phyloP scores from a whole-genome alignment of 2,113 vertebrate species.

The Zingel zingel region DNA sequence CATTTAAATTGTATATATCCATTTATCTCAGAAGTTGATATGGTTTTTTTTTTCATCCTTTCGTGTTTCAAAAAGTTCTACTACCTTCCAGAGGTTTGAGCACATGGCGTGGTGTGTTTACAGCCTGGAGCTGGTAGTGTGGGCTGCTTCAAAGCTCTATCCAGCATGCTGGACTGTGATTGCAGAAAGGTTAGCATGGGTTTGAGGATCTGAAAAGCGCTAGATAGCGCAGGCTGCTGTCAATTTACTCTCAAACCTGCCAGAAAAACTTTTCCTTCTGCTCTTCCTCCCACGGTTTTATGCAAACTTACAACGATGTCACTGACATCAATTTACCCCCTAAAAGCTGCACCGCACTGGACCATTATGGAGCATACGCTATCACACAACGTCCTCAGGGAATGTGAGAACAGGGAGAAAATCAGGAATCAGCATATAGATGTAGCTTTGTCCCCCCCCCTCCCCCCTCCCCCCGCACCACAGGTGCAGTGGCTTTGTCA shows the following conservation, averaged over 20 bases:
- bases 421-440: conserved; percentile 73
- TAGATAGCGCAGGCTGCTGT: conserved; percentile 60
- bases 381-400: conserved; percentile 60
- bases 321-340: conserved; percentile 81
- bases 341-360: conserved; percentile 63
- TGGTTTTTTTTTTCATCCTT: background rate
- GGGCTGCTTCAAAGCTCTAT: conserved; percentile 54
- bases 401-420: conserved; percentile 51
- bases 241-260: conserved; percentile 59
- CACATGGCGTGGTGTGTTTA: conserved; percentile 19
- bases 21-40: conserved; percentile 24
- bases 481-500: conserved; percentile 47
- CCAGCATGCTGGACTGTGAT: conserved; percentile 48
- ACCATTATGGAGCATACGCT: conserved; percentile 61
- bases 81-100: conserved; percentile 33
- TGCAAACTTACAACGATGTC: conserved; percentile 74
- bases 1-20: background rate
- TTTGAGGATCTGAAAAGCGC: conserved; percentile 58
- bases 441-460: conserved; percentile 36
- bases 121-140: conserved; percentile 48
- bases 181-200: conserved; percentile 61
- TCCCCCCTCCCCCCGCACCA: background rate
- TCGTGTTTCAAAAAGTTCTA: conserved; percentile 3
- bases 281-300: conserved; percentile 72
- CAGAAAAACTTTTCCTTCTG: conserved; percentile 58